Conservation (phyloP, 2,888 invertebrate genomes). For the Nineta flava region DNA sequence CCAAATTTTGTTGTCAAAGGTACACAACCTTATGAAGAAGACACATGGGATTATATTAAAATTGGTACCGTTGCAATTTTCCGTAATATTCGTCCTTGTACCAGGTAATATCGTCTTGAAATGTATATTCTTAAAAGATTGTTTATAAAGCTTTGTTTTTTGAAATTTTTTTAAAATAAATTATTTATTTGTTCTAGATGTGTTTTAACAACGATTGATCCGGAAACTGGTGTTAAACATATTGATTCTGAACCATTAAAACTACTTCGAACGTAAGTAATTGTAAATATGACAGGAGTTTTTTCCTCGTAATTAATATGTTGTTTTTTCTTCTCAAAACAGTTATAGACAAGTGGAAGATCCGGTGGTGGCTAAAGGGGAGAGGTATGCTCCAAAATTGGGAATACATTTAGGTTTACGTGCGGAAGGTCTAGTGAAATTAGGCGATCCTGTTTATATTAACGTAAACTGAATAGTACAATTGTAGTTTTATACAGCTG, state of each 20-base stretch:
- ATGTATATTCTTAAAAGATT: too few species aligned
- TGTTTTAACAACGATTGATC: slow-evolving; percentile 50
- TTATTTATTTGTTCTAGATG: slow-evolving; percentile 31
- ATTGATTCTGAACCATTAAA: slow-evolving; percentile 43
- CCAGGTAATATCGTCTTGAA: slow-evolving; percentile 27
- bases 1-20: slow-evolving; percentile 52
- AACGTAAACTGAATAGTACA: slow-evolving; percentile 9
- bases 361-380: slow-evolving; percentile 17
- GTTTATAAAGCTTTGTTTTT: too few species aligned
- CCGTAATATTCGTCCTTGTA: slow-evolving; percentile 46
- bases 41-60: slow-evolving; percentile 53
- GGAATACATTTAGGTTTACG: slow-evolving; percentile 35
- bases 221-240: slow-evolving; percentile 43
- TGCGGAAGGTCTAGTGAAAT: slow-evolving; percentile 25
- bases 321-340: neutral
- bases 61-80: slow-evolving; percentile 45
- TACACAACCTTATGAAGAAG: slow-evolving; percentile 44
- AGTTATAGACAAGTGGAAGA: slow-evolving; percentile 28
- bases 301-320: neutral
- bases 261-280: slow-evolving; percentile 43
- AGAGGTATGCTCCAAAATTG: slow-evolving; percentile 30
- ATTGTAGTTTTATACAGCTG: too few species aligned
- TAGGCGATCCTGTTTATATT: slow-evolving; percentile 34
- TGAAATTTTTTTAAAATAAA: too few species aligned
- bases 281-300: neutral